Conservation (phyloP, 2,113 vertebrate species). For the Anseranas semipalmata region DNA sequence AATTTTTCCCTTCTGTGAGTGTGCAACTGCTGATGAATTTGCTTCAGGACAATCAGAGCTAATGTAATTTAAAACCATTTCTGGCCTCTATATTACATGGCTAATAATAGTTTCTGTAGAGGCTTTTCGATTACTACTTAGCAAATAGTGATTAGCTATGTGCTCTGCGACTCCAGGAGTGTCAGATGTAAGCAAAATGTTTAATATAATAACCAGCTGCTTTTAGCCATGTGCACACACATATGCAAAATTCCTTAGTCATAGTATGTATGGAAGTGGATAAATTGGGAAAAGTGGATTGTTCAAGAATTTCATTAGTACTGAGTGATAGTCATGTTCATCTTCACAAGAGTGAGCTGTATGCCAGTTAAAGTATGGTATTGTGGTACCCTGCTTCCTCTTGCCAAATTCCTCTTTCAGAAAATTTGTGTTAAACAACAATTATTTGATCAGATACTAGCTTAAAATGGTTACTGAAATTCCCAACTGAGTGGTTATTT, state of each 20-base stretch:
- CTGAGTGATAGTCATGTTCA: fast-evolving
- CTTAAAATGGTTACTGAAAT: not conserved
- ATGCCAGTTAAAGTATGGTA: not conserved
- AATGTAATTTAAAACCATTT: not conserved
- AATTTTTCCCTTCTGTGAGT: not conserved
- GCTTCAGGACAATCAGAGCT: not conserved
- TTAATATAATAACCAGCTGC: not conserved
- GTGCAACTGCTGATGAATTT: not conserved
- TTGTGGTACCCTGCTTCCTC: not conserved
- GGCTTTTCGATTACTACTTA: not conserved
- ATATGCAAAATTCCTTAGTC: not conserved
- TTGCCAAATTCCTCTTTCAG: not conserved
- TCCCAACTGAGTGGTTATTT: not conserved
- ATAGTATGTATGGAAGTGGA: not conserved
- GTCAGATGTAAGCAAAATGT: not conserved
- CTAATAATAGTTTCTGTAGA: not conserved
- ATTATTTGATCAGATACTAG: not conserved
- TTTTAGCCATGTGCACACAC: not conserved
- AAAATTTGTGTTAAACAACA: not conserved
- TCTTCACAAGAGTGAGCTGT: not conserved
- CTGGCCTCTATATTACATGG: not conserved
- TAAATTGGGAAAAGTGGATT: not conserved
- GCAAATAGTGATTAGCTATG: not conserved
- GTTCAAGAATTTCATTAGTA: not conserved
- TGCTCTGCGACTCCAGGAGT: not conserved